Base-by-base conservation (phyloP, 2,888 invertebrate species). In the Nemoura dubitans region DNA sequence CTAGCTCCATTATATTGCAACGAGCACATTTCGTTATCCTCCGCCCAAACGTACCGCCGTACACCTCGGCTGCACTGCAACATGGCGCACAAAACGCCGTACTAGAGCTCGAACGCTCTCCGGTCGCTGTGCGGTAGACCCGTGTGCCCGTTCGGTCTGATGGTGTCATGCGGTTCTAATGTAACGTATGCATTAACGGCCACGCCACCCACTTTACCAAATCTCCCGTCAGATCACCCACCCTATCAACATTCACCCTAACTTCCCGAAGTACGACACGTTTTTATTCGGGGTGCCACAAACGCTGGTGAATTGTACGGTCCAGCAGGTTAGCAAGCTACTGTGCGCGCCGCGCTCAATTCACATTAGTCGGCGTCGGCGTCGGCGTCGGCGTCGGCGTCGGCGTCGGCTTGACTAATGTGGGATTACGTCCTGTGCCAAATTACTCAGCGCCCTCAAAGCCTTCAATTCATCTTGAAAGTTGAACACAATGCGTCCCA, bases 231-330 rank as follows among this genome's bases (percentile, higher is more conserved):
- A 78, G 27, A 26, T 78, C 78, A 28, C 7, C 78, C 78, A 78
- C 78, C 78, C 78, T 28, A 78, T 78, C 78, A 78, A 27, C 5
- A 78, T 27, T 27, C 78, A 78, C 78, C 78, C 59, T 59, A 59
- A 59, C 59, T 59, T 59, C 78, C 76, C 78, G 16, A n/a, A 78
- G 78, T n/a, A 78, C 78, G 78, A 78, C 78, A 78, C 27, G 25
- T 78, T 78, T 78, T 78, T 78, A 76, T 3, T 78, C 27, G 25
- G 26, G n/a, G n/a, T 6, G 28, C 1, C 28, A 28, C 25, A 26
- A 78, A 78, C 78, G n/a, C 28, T 26, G 27, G 21, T 21, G n/a
- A 78, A 7, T 78, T n/a, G 26, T 26, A 78, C 78, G 28, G 26
- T 27, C 78, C 27, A 26, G 26, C 78, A 78, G n/a, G 28, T 10